Base-by-base conservation (phyloP, 2,797 vertebrate species). In the Poeciliopsis paucimaculata region DNA sequence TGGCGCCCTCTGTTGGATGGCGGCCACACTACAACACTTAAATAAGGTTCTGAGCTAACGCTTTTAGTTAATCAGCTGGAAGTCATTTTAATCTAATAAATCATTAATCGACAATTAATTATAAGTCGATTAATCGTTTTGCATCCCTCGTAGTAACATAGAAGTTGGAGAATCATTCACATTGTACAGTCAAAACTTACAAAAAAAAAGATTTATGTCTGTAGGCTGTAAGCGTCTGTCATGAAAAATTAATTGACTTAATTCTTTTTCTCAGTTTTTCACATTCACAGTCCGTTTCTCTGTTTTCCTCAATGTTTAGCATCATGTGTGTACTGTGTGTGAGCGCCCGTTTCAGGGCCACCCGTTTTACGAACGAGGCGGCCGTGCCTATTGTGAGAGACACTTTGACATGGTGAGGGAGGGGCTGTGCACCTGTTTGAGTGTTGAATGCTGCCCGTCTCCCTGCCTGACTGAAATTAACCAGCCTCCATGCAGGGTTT, bases 271-370 rank as follows among this genome's bases (percentile, higher is more conserved):
- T 5, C 77, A 0, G 68, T 49, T 53, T 41, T 72, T 77, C 73
- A 66, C 3, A 76, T 72, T 77, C 72, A 66, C 3, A 76, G 51
- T 26, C 64, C 51, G 15, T 85, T 78, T 72, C 72, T 46, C 39
- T 72, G 49, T 79, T 72, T 16, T 77, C 62, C 28, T 72, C 79
- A 80, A 83, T 72, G 1, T 89, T 51, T 91, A 99, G 98, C 98
- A 99, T 96, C 94, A 95, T 74, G 95, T 95, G 68, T 96, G 95
- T 83, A 85, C 91, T 77, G 87, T 95, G 70, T 95, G 95, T 41
- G 95, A 95, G 90, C 94, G 95, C 34, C 92, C 94, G 0, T 96
- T 95, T 94, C 94, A 95, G 82, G 94, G 95, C 71, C 93, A 94
- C 83, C 93, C 94, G 0, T 95, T 92, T 89, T 95, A 88, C 89